Conservation (phyloP, 2,888 invertebrate species). For the Dryobotodes eremita region DNA sequence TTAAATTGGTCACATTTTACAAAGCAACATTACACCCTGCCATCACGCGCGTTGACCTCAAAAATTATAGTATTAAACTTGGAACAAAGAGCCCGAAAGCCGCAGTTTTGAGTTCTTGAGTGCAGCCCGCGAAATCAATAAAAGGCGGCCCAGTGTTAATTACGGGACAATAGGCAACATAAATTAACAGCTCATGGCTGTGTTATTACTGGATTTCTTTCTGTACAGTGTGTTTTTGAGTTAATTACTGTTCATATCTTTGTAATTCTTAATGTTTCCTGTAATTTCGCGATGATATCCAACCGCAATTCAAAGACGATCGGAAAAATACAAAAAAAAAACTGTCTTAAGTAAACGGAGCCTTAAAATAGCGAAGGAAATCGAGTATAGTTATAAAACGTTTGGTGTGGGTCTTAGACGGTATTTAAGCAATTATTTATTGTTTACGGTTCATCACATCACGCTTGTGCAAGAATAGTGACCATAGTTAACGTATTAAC, state of each 20-base stretch:
- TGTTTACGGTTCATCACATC: slow-evolving; percentile 84
- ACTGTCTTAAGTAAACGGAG: slow-evolving; percentile 56
- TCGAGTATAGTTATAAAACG: slow-evolving; percentile 66
- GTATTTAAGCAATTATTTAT: slow-evolving; percentile 80
- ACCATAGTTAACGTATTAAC: slow-evolving; percentile 86
- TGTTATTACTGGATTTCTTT: slow-evolving; percentile 81
- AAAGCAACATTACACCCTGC: slow-evolving; percentile 77
- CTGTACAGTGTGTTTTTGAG: slow-evolving; percentile 74
- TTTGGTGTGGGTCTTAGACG: slow-evolving; percentile 69
- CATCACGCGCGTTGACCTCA: slow-evolving; percentile 80
- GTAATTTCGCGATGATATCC: slow-evolving; percentile 65
- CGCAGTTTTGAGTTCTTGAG: slow-evolving; percentile 71
- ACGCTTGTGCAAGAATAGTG: slow-evolving; percentile 81
- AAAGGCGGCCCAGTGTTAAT: slow-evolving; percentile 75
- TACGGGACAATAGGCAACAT: slow-evolving; percentile 76
- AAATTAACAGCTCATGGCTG: slow-evolving; percentile 82
- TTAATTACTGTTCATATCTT: slow-evolving; percentile 64
- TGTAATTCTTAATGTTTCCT: slow-evolving; percentile 70
- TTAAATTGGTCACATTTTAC: slow-evolving; percentile 80
- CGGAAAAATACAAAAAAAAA: slow-evolving; percentile 29
- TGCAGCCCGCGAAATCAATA: slow-evolving; percentile 78
- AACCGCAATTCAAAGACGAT: slow-evolving; percentile 55
- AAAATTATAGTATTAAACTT: slow-evolving; percentile 82
- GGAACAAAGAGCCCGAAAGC: slow-evolving; percentile 79
- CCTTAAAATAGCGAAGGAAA: slow-evolving; percentile 58